Percentiles rank a stretch among this genome's conserved stretches.
These are phyloP conservation scores for Montipora capitata DNA, from an alignment of 92 coral and sea anemone species.

Conservation along the genomic window DNA sequence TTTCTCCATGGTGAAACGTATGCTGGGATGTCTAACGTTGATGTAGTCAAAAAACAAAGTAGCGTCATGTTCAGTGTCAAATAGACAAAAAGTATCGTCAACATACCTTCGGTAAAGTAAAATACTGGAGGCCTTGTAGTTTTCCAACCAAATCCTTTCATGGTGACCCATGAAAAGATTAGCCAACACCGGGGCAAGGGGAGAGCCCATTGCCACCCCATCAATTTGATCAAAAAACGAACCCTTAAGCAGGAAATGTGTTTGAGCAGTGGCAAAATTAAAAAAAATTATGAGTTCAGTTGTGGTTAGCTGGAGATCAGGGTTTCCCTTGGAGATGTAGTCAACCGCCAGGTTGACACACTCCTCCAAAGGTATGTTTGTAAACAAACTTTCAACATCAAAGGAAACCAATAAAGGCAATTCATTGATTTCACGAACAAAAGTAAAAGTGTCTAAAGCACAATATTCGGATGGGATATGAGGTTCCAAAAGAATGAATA, in stretches of 20 bases:
- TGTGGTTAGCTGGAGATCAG: constrained; percentile 3
- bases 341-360: constrained; percentile 47
- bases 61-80: constrained; percentile 13
- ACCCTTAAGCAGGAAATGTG: constrained; percentile 4
- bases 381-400: constrained; percentile 35
- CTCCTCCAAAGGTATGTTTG: constrained; percentile 47
- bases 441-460: constrained; percentile 46
- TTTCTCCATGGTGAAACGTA: constrained; percentile 9
- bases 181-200: too few species aligned
- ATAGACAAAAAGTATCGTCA: constrained; percentile 23
- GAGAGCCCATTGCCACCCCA: constrained; percentile 26
- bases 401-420: constrained; percentile 18
- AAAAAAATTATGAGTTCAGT: constrained; percentile 24
- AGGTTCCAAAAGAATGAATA: constrained; percentile 24
- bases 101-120: constrained; percentile 12
- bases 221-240: constrained; percentile 21
- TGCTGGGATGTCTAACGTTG: not conserved
- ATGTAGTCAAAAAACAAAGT: not conserved
- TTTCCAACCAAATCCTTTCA: constrained; percentile 31
- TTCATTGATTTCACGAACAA: constrained; percentile 40
- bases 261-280: constrained; percentile 21
- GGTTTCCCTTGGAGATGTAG: constrained; percentile 38
- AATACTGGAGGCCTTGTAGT: constrained; percentile 1
- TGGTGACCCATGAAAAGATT: constrained; percentile 48
- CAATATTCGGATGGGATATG: constrained; percentile 52